Evolutionary conservation across 1,140 invertebrate genomes (phyloP).

Genomic region (Helicoverpa zea): DNA sequence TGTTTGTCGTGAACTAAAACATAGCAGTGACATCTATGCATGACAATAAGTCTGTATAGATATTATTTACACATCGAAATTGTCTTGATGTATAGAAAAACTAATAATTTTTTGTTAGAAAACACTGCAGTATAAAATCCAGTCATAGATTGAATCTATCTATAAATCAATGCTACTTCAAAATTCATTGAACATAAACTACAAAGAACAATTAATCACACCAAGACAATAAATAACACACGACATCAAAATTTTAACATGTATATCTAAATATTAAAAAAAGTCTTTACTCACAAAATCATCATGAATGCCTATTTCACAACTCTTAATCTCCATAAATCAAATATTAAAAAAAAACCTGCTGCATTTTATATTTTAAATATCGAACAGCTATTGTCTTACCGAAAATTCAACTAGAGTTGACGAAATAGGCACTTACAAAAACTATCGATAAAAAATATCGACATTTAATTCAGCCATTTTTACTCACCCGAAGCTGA

Average conservation of each 20-base stretch:
- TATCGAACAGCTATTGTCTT: no score
- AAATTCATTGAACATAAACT: no score
- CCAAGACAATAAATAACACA: slow-evolving; percentile 4
- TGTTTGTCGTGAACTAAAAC: slow-evolving; percentile 38
- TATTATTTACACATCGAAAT: slow-evolving; percentile 24
- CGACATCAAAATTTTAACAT: neutral
- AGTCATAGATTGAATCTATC: no score
- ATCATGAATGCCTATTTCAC: neutral
- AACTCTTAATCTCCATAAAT: neutral
- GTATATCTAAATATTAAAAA: neutral
- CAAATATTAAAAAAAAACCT: no score
- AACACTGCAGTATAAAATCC: no score
- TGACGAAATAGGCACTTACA: no score
- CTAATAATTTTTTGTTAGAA: no score
- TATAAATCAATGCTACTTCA: no score
- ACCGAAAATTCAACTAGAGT: no score
- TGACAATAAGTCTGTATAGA: slow-evolving; percentile 18
- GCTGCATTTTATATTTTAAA: no score
- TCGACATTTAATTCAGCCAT: neutral
- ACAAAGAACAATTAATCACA: neutral
- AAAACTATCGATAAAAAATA: no score
- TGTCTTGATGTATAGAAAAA: slow-evolving; percentile 6
- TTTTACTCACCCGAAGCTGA: slow-evolving; percentile 93
- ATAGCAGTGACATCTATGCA: slow-evolving; percentile 39
- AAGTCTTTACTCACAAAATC: neutral